These are phyloP conservation scores for Uloborus diversus DNA, from an alignment of 1,140 invertebrate species.

Conservation along the genomic window DNA sequence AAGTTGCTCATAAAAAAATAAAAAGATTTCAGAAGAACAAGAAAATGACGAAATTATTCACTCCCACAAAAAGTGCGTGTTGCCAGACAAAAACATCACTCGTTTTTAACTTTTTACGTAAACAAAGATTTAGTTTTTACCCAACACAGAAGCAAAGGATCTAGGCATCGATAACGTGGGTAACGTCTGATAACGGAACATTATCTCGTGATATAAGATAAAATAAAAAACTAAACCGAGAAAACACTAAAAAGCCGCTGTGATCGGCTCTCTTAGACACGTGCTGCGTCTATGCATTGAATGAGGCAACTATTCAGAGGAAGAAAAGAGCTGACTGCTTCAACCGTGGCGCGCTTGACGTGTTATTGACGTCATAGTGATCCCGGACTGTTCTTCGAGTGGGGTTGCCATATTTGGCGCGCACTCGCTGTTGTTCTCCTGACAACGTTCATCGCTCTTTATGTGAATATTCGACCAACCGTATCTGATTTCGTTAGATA, in stretches of 20 bases:
- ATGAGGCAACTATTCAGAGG: neutral
- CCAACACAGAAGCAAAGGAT: neutral
- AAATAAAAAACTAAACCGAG: neutral
- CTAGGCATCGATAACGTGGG: too few relatives aligned
- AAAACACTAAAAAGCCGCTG: neutral
- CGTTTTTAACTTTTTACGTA: too few relatives aligned
- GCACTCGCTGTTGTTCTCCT: neutral
- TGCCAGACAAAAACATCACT: too few relatives aligned
- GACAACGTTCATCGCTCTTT: neutral
- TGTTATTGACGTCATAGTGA: conserved; percentile 45
- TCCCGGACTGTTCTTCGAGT: conserved; percentile 24
- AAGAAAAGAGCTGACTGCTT: conserved; percentile 44
- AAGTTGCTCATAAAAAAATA: too few relatives aligned
- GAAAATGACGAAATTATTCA: too few relatives aligned
- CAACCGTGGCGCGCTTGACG: conserved; percentile 55
- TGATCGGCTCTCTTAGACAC: conserved; percentile 1
- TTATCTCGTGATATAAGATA: too few relatives aligned
- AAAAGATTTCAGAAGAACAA: too few relatives aligned
- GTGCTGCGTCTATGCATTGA: neutral
- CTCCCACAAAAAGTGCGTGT: too few relatives aligned
- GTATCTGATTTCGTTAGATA: too few relatives aligned
- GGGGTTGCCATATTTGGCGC: conserved; percentile 5
- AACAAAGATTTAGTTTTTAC: too few relatives aligned
- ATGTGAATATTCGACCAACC: too few relatives aligned
- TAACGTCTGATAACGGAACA: too few relatives aligned